Evolutionary conservation across 1,140 invertebrate genomes (phyloP), one percentile per base, ranked within the genome.

Genomic region (Parasteatoda tepidariorum): DNA sequence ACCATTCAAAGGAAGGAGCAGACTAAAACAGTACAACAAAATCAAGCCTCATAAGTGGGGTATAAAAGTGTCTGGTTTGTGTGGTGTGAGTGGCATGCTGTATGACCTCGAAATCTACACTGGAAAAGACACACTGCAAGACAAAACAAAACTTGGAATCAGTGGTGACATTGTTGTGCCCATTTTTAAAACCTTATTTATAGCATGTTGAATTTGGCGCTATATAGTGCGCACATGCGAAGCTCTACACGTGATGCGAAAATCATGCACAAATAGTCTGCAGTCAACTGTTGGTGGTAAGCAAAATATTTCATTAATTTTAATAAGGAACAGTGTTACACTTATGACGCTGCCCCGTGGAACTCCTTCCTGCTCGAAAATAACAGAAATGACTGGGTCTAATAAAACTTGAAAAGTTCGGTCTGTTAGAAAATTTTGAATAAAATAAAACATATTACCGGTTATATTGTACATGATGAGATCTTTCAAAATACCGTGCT

Each of bases 401-500:
- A 15, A 67, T 74, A 24, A 18, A 13, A 83, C 79, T 5, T 26
- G 34, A 22, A 82, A 38, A 18, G 9, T 15, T 6, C 79, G 33
- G 11, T 74, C 61, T 30, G 62, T 24, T 22, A 74, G 26, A 5
- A 86, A n/a, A n/a, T n/a, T n/a, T n/a, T n/a, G n/a, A n/a, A n/a
- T n/a, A n/a, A n/a, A n/a, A n/a, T n/a, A n/a, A n/a, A n/a, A n/a
- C n/a, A n/a, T n/a, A n/a, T n/a, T n/a, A n/a, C n/a, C n/a, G n/a
- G n/a, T n/a, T n/a, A 24, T n/a, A 85, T 38, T 26, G 81, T 24
- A 41, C 33, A 61, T 59, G n/a, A 71, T 18, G 22, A 89, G 78
- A 85, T 88, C 89, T 31, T 85, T 85, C 2, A 88, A 64, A 0
- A 89, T 84, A 0, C 88, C 89, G 9, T 86, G 70, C 15, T 87